Evolutionary conservation across 1,140 invertebrate genomes (phyloP), one percentile per base, ranked within the genome.

Genomic region (Trachelipus rathkii): DNA sequence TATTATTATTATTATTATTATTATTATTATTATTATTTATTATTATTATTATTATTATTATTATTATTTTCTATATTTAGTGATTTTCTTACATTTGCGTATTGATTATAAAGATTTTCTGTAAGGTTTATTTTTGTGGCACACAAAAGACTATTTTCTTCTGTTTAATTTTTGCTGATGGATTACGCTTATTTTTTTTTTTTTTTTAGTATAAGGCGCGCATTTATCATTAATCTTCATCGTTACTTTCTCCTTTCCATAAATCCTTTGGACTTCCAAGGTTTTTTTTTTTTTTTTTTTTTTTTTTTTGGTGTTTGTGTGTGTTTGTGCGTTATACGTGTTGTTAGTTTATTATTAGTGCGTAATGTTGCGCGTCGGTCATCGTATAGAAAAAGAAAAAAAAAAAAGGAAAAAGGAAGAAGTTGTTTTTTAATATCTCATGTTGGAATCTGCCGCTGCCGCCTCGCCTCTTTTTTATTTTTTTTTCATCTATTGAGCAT

Each of bases 1-100:
- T 10, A 10, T 67, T 15, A 10, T 67, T 67, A 67, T 67, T 15
- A 67, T 67, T 67, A 67, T 67, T 24, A 67, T 67, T 67, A 67
- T 15, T 67, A 67, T 67, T 15, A 15, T 15, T 67, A 10, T 67
- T 15, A 67, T 67, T 10, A 67, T 9, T 67, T 67, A 67, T 67
- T 15, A 0, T 0, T 68, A 68, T 24, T 68, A 19, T 68, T n/a
- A 19, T n/a, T 24, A 68, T n/a, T 68, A 33, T 33, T 33, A 33
- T 33, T 33, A 33, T 33, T 33, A 33, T 33, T 33, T 33, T 33
- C 33, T 33, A 33, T 33, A 33, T 33, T 33, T 33, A 33, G 33
- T 3, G 1, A 33, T 33, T 33, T 33, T 33, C 33, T 33, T 33
- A 3, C 2, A 33, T 33, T 33, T 33, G 33, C 6, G 33, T 33